Evolutionary conservation across 2,113 vertebrate genomes (phyloP), one percentile per base, ranked within the genome.

Genomic region (Phrynosoma blainvillii): DNA sequence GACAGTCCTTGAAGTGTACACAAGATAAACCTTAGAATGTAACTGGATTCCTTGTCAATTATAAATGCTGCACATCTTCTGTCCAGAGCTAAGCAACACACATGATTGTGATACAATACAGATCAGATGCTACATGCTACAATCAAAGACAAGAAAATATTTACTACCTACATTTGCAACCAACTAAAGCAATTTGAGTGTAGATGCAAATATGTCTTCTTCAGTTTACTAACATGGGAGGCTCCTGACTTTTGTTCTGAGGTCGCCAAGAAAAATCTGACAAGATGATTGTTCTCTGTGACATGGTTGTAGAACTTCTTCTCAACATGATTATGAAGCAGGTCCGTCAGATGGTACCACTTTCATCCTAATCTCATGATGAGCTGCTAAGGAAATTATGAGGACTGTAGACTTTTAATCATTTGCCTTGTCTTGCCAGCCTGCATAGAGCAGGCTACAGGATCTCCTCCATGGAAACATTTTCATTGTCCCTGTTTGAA

Each of bases 321-420:
- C 70, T 77, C 74, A 73, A 82, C 27, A 32, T 59, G 27, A 78
- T 65, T 25, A 79, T 82, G 77, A 40, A 88, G 16, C 20, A 66
- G 65, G 68, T n/a, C 75, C 76, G 87, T 62, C 84, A 77, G 77
- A 90, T 23, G 88, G 42, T 71, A 90, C 42, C 30, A 2, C 14
- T 88, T 82, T 68, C 79, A 78, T 62, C 66, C 1, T 0, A 47
- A 5, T 6, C 74, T 0, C 0, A 23, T 32, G 83, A 80, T 90
- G 93, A 80, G 70, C 10, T 56, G 1, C 56, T 89, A 84, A 1
- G 21, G 59, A 87, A 87, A 74, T n/a, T 71, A 3, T 85, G 81
- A 68, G 0, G 62, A 52, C 21, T 2, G 11, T 23, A 76, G 56
- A 54, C 3, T 0, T 1, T 54, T 5, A 77, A 5, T 59, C 82